Evolutionary conservation across 1,140 invertebrate genomes (phyloP).

Genomic region (Bombus haemorrhoidalis): DNA sequence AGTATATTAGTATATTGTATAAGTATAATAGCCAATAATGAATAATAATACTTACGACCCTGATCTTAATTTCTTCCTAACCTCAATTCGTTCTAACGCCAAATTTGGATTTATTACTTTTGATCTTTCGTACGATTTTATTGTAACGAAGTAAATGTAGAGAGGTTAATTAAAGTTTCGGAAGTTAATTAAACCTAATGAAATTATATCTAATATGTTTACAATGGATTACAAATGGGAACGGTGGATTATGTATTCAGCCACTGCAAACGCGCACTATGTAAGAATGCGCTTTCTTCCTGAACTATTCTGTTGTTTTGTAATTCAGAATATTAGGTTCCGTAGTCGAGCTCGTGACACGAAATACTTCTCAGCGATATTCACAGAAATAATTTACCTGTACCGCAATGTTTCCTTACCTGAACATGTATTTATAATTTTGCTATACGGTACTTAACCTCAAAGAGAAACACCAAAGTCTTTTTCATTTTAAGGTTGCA

Average conservation of each 20-base stretch:
- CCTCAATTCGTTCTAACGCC: background rate
- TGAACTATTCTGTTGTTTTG: background rate
- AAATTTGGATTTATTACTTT: background rate
- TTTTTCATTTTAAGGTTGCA: background rate
- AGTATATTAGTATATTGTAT: too few species aligned
- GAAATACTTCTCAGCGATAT: background rate
- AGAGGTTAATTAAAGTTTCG: background rate
- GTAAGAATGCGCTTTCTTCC: background rate
- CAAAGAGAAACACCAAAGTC: background rate
- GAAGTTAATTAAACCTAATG: background rate
- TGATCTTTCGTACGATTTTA: background rate
- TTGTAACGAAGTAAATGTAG: background rate
- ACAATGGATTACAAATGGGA: background rate
- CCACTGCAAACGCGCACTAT: background rate
- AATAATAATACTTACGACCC: background rate
- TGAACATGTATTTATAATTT: background rate
- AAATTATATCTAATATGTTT: background rate
- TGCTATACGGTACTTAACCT: background rate
- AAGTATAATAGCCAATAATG: background rate
- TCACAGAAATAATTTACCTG: background rate
- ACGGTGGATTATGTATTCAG: background rate
- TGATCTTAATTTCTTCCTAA: background rate
- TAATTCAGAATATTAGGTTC: slow-evolving; percentile 10
- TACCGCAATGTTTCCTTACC: too few species aligned
- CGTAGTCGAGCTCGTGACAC: background rate